Evolutionary conservation across 1,140 invertebrate species (phyloP).

Genomic region (Andrena cerasifolii): DNA sequence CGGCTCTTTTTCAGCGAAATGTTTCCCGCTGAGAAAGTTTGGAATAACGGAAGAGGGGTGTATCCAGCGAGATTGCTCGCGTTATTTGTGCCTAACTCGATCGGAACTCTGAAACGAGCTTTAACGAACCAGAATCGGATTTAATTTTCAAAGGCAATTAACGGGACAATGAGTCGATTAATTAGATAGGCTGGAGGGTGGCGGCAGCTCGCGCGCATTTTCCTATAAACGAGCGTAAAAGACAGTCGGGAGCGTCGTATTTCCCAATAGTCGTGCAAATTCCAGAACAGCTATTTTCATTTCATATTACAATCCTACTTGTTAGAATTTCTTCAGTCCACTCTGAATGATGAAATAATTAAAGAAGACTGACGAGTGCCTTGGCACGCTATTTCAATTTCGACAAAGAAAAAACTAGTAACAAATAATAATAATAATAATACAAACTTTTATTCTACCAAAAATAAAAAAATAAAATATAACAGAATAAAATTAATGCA

Average conservation of each 20-base stretch:
- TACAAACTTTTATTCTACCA: neutral
- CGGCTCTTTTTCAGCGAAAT: constrained; percentile 5
- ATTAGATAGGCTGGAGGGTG: constrained; percentile 35
- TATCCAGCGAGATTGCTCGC: constrained; percentile 39
- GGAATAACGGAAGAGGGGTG: constrained; percentile 15
- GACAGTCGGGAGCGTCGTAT: neutral
- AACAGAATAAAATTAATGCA: too few species aligned
- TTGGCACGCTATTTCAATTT: too few species aligned
- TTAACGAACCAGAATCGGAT: constrained; percentile 53
- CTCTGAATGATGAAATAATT: too few species aligned
- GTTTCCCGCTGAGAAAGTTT: constrained; percentile 16
- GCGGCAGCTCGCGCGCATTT: constrained; percentile 9
- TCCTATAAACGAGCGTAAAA: neutral
- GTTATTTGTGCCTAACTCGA: constrained; percentile 53
- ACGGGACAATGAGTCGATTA: constrained; percentile 53
- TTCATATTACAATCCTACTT: neutral
- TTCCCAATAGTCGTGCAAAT: neutral
- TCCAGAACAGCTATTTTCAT: neutral
- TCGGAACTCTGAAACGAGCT: constrained; percentile 48
- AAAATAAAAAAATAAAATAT: too few species aligned
- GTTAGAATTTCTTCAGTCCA: too few species aligned
- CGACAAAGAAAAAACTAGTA: too few species aligned
- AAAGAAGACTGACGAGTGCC: too few species aligned
- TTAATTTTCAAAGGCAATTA: constrained; percentile 57
- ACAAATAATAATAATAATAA: too few species aligned